Percentiles rank a stretch among this genome's conserved stretches.
Evolutionary conservation across 2,797 vertebrate genomes (phyloP).

Genomic region (Sebastes miniatus): DNA sequence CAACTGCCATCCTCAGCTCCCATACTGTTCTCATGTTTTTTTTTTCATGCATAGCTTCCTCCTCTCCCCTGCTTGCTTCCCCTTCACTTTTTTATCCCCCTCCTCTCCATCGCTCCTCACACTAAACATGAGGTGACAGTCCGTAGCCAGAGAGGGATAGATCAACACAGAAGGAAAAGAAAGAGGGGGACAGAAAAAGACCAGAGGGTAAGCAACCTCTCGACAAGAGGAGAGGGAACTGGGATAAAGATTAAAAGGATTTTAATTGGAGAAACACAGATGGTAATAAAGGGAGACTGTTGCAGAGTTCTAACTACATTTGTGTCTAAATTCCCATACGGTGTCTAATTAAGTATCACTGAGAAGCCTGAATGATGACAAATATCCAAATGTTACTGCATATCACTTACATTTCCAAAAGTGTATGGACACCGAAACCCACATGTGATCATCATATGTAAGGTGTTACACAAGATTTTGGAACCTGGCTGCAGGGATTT

Average conservation of each 20-base stretch:
- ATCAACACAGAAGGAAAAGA: slow-evolving; percentile 44
- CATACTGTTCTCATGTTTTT: slow-evolving; percentile 31
- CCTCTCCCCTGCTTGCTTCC: slow-evolving; percentile 29
- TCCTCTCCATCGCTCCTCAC: slow-evolving; percentile 45
- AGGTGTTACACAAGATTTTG: neutral
- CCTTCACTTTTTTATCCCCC: slow-evolving; percentile 18
- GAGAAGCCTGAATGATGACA: neutral
- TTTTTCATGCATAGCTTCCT: slow-evolving; percentile 48
- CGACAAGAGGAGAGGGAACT: slow-evolving; percentile 4
- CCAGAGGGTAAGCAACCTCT: slow-evolving; percentile 44
- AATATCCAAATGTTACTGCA: no score
- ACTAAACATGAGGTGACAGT: slow-evolving; percentile 70
- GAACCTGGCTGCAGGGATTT: neutral
- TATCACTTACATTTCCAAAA: neutral
- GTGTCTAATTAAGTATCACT: neutral
- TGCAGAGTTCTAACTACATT: slow-evolving; percentile 5
- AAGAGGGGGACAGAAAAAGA: slow-evolving; percentile 16
- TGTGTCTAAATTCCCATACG: neutral
- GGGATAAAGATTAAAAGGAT: slow-evolving; percentile 26
- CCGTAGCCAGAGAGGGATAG: slow-evolving; percentile 49
- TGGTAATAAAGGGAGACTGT: neutral
- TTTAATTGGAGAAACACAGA: slow-evolving; percentile 12
- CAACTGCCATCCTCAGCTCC: slow-evolving; percentile 18
- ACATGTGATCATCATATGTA: neutral
- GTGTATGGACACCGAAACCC: neutral